These are phyloP conservation scores for Harpagifer antarcticus DNA, from an alignment of 2,797 vertebrate species.

Conservation along the genomic window DNA sequence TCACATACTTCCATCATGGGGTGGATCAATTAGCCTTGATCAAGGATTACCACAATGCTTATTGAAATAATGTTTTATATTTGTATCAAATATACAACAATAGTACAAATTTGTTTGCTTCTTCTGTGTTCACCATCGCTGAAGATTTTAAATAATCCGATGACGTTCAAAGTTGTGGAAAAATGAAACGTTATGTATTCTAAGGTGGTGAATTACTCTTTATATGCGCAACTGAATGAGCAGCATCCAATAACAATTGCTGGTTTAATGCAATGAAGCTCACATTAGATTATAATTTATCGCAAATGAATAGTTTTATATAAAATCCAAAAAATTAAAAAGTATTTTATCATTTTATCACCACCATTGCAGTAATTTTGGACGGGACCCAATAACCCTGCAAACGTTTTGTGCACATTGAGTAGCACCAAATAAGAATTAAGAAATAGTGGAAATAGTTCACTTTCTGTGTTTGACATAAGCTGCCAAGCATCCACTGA, in stretches of 20 bases:
- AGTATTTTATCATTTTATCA: neutral
- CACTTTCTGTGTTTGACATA: conserved; percentile 8
- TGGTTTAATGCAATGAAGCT: neutral
- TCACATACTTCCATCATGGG: neutral
- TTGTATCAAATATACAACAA: neutral
- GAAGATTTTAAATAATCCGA: neutral
- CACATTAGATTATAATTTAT: neutral
- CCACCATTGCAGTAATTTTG: conserved; percentile 1
- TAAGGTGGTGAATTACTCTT: neutral
- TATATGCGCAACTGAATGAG: neutral
- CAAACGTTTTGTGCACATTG: neutral
- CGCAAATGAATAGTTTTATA: too few relatives aligned
- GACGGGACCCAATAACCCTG: conserved; percentile 6
- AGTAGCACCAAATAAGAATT: neutral
- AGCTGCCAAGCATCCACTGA: conserved; percentile 11
- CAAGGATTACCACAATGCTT: neutral
- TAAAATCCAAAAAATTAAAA: neutral
- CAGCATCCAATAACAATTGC: neutral
- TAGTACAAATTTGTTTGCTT: neutral
- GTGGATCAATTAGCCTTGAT: neutral
- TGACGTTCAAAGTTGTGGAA: conserved; percentile 1
- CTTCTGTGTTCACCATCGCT: neutral
- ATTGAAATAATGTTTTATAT: neutral
- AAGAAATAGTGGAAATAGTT: neutral
- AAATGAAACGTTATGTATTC: neutral